Evolutionary conservation across 2,797 vertebrate species (phyloP), one percentile per base, ranked within the genome.

Genomic region (Rhinatrema bivittatum): DNA sequence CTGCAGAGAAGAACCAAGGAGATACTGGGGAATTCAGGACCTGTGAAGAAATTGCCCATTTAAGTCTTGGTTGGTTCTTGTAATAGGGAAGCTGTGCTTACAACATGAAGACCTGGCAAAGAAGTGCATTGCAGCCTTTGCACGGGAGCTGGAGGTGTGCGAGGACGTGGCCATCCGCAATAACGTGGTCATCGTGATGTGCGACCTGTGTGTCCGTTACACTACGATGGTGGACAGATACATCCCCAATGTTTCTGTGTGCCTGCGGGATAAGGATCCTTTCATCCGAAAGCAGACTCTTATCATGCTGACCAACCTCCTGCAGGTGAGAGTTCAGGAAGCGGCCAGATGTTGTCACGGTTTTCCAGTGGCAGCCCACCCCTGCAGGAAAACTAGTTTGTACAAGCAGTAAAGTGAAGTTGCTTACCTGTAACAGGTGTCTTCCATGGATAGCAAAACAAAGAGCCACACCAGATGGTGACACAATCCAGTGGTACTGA

Each of bases 141-240:
- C 87, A 9, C 77, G 88, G 5, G 95, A 97, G 59, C 77, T 99
- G 16, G 88, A 98, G 73, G 68, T 87, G 5, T 86, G 90, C 0
- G 50, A 43, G 0, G 88, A 91, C 1, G 52, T 89, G 5, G 82
- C 87, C 0, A 82, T 97, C 11, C 89, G 95, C 45, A 93, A 85
- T 69, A 99, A 98, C 0, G 81, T 89, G 0, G 54, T 92, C 42
- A 81, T 98, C 8, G 74, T 95, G 1, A 78, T 99, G 80, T 93
- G 93, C 0, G 96, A 99, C 12, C 79, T 98, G 5, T 97, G 91
- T 3, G 64, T 98, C 43, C 89, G 91, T 19, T 94, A 97, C 74
- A 95, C 96, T 1, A 85, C 88, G 46, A 72, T 86, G 31, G 90
- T 86, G 53, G 91, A 91, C 57, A 79, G 75, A 16, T 96, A 99